A percentile compares a stretch with the other conserved stretches of the same genome.
Evolutionary conservation across 2,797 vertebrate species (phyloP).

Genomic region (Oophaga sylvatica): DNA sequence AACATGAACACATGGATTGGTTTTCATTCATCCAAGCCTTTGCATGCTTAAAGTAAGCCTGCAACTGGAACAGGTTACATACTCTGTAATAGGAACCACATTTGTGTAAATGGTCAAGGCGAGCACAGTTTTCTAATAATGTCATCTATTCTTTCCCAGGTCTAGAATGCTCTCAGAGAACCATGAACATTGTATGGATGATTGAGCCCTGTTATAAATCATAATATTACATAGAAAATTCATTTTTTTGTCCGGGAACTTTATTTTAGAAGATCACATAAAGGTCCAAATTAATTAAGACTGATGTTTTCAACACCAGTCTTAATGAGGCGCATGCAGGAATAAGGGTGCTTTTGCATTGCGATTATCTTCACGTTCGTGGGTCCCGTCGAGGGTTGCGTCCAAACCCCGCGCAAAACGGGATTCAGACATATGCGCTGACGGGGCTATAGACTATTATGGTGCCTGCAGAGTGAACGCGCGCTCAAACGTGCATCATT

Average conservation of each 20-base stretch:
- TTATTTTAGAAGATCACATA: neutral
- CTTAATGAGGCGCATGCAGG: too few species aligned
- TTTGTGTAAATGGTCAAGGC: conserved; percentile 66
- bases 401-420: too few species aligned
- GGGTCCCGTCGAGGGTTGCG: too few species aligned
- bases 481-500: too few species aligned
- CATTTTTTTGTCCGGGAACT: neutral
- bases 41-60: conserved; percentile 68
- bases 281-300: neutral
- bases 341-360: too few species aligned
- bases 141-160: conserved; percentile 69
- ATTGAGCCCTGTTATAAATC: conserved; percentile 24
- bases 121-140: conserved; percentile 73
- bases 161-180: conserved; percentile 54
- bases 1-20: conserved; percentile 60
- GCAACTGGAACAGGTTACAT: conserved; percentile 70
- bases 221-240: conserved; percentile 3
- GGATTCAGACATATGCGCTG: too few species aligned
- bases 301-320: too few species aligned
- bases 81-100: conserved; percentile 76
- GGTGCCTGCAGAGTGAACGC: too few species aligned
- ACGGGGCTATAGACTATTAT: too few species aligned
- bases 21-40: conserved; percentile 74
- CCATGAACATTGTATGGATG: conserved; percentile 56
- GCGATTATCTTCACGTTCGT: too few species aligned